Conservation (phyloP, 2,888 invertebrate species). For the Synergus umbraculus region DNA sequence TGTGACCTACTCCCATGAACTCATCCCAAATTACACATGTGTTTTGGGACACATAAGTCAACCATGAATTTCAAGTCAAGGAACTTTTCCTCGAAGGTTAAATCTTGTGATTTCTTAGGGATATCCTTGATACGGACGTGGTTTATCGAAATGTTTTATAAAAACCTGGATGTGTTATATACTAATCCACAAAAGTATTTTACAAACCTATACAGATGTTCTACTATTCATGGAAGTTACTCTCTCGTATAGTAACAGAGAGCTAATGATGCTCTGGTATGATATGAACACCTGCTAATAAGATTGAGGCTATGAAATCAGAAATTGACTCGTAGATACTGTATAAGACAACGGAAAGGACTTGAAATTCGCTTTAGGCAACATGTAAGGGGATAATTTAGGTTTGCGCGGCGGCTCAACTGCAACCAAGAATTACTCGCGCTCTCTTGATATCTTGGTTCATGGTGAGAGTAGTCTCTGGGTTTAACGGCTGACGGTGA, state of each 20-base stretch:
- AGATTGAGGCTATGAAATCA: slow-evolving; percentile 15
- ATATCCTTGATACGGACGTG: background rate
- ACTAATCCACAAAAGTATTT: background rate
- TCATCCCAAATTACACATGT: background rate
- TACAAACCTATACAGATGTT: background rate
- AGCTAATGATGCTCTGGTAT: background rate
- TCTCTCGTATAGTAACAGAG: background rate
- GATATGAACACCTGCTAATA: slow-evolving; percentile 2
- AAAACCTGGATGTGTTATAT: background rate
- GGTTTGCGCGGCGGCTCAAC: slow-evolving; percentile 27
- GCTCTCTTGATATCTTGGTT: slow-evolving; percentile 46
- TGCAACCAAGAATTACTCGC: slow-evolving; percentile 43
- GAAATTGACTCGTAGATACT: background rate
- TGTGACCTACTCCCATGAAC: background rate
- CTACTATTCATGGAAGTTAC: background rate
- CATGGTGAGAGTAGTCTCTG: slow-evolving; percentile 46
- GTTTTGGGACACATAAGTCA: background rate
- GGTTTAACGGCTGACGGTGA: slow-evolving; percentile 48
- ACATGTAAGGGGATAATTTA: slow-evolving; percentile 35
- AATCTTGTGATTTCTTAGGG: background rate
- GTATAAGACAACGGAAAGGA: background rate
- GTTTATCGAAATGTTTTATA: background rate
- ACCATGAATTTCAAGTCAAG: background rate
- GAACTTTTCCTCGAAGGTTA: background rate
- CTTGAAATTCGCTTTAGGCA: slow-evolving; percentile 30